These are phyloP conservation scores for Picus viridis DNA, from an alignment of 2,797 vertebrate genomes.

Conservation along the genomic window DNA sequence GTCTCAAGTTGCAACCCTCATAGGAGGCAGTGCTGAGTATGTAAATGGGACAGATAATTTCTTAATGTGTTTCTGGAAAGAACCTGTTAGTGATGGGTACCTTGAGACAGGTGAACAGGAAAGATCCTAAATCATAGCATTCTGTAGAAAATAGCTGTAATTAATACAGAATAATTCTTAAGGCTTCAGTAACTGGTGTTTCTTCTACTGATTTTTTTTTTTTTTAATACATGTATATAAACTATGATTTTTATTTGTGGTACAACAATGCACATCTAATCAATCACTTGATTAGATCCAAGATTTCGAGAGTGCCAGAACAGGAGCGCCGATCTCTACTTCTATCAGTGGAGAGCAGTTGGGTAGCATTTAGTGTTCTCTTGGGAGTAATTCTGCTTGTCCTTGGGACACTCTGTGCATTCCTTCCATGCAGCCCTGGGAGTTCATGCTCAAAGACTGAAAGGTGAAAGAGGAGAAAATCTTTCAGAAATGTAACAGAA, in stretches of 20 bases:
- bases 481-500: constrained; percentile 50
- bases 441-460: constrained; percentile 56
- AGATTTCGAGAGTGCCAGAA: not conserved
- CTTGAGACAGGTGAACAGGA: not conserved
- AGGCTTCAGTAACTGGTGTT: not conserved
- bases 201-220: not conserved
- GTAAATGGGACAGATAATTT: not conserved
- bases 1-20: not conserved
- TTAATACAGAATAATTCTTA: not conserved
- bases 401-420: not conserved
- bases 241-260: not conserved
- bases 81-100: not conserved
- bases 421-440: not conserved
- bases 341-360: not conserved
- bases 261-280: not conserved
- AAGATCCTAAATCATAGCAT: not conserved
- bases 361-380: not conserved
- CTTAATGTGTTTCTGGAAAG: not conserved
- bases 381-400: not conserved
- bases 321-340: not conserved
- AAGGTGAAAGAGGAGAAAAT: constrained; percentile 55
- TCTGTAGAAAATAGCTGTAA: not conserved
- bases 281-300: not conserved
- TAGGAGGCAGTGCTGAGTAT: not conserved
- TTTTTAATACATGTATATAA: not conserved